Conservation (phyloP, 2,797 vertebrate species). For the Rhinatrema bivittatum region DNA sequence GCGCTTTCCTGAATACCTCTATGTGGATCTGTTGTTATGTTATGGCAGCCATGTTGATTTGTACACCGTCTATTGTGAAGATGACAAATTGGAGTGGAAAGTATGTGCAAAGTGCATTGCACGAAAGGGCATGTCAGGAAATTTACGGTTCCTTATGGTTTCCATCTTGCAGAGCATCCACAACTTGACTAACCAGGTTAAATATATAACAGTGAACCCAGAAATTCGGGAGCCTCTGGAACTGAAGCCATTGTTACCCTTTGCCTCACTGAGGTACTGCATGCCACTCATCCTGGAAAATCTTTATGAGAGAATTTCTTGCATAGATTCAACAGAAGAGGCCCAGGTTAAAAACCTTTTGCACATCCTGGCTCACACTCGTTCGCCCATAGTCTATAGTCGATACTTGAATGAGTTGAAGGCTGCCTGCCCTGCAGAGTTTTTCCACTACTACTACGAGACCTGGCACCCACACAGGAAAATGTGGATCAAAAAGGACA, state of each 20-base stretch:
- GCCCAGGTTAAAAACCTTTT: constrained; percentile 8
- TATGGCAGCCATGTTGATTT: constrained; percentile 14
- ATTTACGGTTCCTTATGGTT: background rate
- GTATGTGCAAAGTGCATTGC: constrained; percentile 5
- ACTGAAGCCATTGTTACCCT: background rate
- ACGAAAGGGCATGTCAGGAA: background rate
- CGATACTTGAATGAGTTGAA: constrained; percentile 1
- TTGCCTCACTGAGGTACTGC: background rate
- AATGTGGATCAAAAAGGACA: constrained; percentile 8
- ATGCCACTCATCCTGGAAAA: constrained; percentile 3
- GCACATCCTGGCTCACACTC: background rate
- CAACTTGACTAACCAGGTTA: background rate
- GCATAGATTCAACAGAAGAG: constrained; percentile 14
- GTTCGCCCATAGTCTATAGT: background rate
- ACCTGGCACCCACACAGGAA: constrained; percentile 6
- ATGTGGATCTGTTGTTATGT: background rate
- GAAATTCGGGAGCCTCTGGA: constrained; percentile 1
- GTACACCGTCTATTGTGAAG: constrained; percentile 8
- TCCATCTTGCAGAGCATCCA: background rate
- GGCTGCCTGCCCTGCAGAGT: constrained; percentile 7
- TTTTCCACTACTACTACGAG: constrained; percentile 14
- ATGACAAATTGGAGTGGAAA: constrained; percentile 7
- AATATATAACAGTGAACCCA: constrained; percentile 1
- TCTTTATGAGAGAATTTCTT: constrained; percentile 5
- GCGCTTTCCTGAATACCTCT: constrained; percentile 1